Percentiles rank a stretch among this genome's conserved stretches.
Conservation (phyloP, 2,797 vertebrate genomes). For the Enteromius unitaeniatus region DNA sequence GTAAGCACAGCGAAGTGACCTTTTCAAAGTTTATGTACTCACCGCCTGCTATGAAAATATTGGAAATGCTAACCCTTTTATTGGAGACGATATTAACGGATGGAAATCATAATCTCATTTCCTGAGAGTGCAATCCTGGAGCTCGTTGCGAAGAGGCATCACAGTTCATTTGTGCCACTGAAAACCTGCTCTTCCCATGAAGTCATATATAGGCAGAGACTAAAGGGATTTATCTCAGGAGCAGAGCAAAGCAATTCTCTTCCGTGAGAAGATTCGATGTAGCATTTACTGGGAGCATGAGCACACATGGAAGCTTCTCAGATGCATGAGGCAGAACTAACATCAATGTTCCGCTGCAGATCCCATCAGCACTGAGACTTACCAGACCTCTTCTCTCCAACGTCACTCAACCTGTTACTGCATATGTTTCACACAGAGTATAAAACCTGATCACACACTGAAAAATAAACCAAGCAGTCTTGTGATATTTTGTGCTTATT, state of each 20-base stretch:
- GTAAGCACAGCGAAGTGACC: slow-evolving; percentile 69
- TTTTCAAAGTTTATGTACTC: slow-evolving; percentile 64
- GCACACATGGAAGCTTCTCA: slow-evolving; percentile 15
- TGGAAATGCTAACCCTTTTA: slow-evolving; percentile 48
- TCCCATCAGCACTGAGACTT: background rate
- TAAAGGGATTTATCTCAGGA: slow-evolving; percentile 37
- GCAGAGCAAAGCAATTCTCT: background rate
- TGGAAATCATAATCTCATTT: slow-evolving; percentile 41
- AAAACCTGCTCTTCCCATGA: slow-evolving; percentile 41
- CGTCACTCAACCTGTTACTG: background rate
- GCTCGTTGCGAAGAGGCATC: background rate
- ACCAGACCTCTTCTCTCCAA: slow-evolving; percentile 5
- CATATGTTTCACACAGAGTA: background rate
- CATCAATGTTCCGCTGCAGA: slow-evolving; percentile 28
- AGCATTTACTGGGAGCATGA: slow-evolving; percentile 17
- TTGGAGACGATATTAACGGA: slow-evolving; percentile 11
- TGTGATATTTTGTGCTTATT: background rate
- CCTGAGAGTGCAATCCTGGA: slow-evolving; percentile 19
- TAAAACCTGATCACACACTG: background rate
- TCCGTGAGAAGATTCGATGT: slow-evolving; percentile 23
- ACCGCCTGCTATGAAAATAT: slow-evolving; percentile 67
- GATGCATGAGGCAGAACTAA: slow-evolving; percentile 36
- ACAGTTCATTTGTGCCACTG: slow-evolving; percentile 1
- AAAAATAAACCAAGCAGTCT: background rate
- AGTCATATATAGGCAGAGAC: slow-evolving; percentile 27